phyloP scores from a whole-genome alignment of 2,797 vertebrate genomes.

The Melanotaenia maccullochi region DNA sequence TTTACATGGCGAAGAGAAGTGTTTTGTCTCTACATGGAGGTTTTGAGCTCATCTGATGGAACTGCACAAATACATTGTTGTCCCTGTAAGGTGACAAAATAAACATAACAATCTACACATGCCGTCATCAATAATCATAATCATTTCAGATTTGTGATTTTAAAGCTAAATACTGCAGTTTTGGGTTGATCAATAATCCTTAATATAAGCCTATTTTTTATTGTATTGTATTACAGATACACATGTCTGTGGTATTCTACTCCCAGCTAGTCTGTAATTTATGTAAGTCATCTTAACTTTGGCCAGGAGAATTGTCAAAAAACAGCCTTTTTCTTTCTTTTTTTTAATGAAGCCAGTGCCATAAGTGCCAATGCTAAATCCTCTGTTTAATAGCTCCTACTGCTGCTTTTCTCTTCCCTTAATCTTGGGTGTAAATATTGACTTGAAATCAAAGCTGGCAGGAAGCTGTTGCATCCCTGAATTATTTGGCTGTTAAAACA shows the following conservation, averaged over 20 bases:
- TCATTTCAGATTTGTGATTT: neutral
- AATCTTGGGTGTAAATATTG: slow-evolving; percentile 75
- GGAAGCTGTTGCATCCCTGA: slow-evolving; percentile 66
- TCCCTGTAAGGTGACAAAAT: neutral
- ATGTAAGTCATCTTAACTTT: slow-evolving; percentile 20
- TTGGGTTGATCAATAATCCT: neutral
- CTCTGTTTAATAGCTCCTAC: slow-evolving; percentile 52
- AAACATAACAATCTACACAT: neutral
- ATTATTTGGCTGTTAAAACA: slow-evolving; percentile 74
- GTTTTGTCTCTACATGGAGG: neutral
- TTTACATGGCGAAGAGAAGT: neutral
- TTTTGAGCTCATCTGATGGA: neutral
- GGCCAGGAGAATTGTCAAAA: slow-evolving; percentile 14
- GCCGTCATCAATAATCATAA: neutral
- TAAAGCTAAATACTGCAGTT: slow-evolving; percentile 1
- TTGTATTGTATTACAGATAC: neutral
- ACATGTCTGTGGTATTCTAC: neutral
- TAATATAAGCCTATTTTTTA: neutral
- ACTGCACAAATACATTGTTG: neutral
- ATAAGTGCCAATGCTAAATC: slow-evolving; percentile 50
- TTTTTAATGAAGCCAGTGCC: slow-evolving; percentile 28
- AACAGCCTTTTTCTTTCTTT: slow-evolving; percentile 39
- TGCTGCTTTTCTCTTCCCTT: slow-evolving; percentile 58
- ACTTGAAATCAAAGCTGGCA: slow-evolving; percentile 77
- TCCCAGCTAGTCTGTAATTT: slow-evolving; percentile 11